Base-by-base conservation (phyloP, 1,140 invertebrate species). In the Delia radicum region DNA sequence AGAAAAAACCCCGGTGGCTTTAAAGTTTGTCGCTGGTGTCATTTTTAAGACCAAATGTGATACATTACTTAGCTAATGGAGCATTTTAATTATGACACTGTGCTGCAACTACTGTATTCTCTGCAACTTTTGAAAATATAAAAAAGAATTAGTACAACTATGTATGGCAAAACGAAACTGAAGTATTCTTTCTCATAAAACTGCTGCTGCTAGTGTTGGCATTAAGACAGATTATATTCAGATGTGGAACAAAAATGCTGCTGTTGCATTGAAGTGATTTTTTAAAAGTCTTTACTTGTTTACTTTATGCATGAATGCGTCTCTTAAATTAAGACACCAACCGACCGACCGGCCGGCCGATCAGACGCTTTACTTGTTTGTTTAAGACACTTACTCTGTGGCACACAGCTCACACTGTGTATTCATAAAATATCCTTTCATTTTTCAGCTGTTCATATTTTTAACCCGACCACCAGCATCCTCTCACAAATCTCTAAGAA, bases 11-110 rank as follows among this genome's bases (percentile, higher is more conserved):
- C 48, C 48, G 48, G 48, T 55, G 48, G 48, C 48, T 55, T 55
- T 21, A 24, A 21, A 55, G 21, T 21, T 33, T 31, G 65, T 69
- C 29, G 8, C 24, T 21, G 65, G 29, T 69, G 65, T 69, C 65
- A 69, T 18, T 69, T 69, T 21, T 24, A n/a, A 21, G 21, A 24
- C 2, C 8, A 69, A 69, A 69, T 69, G 65, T 69, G 21, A 69
- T 69, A 37, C 65, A 69, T 69, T 33, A 69, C 65, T 18, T 37
- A 24, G 65, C 29, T 33, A 69, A 69, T 69, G 29, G 65, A 69
- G 65, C 65, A 69, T 69, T 33, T 33, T 33, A 69, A 69, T 69
- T 69, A 69, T 69, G 65, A 24, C 65, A 69, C 18, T 69, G 15
- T 33, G 15, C 10, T 69, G 65, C 29, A 33, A 69, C 65, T 69